Evolutionary conservation across 2,797 vertebrate genomes (phyloP).

Genomic region (Cichlasoma orientale): DNA sequence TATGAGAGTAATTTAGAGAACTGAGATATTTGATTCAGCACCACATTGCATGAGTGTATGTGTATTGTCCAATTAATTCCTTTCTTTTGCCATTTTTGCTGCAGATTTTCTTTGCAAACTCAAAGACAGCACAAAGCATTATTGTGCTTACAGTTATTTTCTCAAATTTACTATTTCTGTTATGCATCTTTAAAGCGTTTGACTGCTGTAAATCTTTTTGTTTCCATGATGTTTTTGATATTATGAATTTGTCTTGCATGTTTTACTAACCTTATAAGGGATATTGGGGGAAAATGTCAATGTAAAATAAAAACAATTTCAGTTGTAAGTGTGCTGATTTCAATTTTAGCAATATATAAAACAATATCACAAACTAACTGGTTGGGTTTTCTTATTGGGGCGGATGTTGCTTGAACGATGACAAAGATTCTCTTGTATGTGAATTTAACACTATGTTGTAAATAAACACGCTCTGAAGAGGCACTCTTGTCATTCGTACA

Average conservation of each 20-base stretch:
- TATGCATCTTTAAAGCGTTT: conserved; percentile 59
- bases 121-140: conserved; percentile 51
- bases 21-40: conserved; percentile 30
- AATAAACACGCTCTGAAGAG: conserved; percentile 81
- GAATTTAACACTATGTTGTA: conserved; percentile 79
- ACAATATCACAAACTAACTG: conserved; percentile 59
- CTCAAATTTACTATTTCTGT: conserved; percentile 50
- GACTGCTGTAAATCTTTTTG: conserved; percentile 68
- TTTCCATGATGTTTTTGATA: conserved; percentile 72
- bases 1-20: conserved; percentile 33
- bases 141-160: conserved; percentile 54
- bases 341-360: conserved; percentile 51
- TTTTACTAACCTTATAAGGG: conserved; percentile 72
- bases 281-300: conserved; percentile 32
- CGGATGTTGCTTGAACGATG: conserved; percentile 62
- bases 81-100: conserved; percentile 51
- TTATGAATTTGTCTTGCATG: conserved; percentile 78
- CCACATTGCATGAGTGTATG: conserved; percentile 61
- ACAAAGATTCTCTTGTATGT: conserved; percentile 64
- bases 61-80: conserved; percentile 42
- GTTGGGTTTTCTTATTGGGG: conserved; percentile 61
- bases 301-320: conserved; percentile 68
- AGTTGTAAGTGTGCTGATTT: conserved; percentile 47
- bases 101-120: conserved; percentile 54
- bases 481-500: conserved; percentile 58